Evolutionary conservation across 2,113 vertebrate species (phyloP).

Genomic region (Strix uralensis): DNA sequence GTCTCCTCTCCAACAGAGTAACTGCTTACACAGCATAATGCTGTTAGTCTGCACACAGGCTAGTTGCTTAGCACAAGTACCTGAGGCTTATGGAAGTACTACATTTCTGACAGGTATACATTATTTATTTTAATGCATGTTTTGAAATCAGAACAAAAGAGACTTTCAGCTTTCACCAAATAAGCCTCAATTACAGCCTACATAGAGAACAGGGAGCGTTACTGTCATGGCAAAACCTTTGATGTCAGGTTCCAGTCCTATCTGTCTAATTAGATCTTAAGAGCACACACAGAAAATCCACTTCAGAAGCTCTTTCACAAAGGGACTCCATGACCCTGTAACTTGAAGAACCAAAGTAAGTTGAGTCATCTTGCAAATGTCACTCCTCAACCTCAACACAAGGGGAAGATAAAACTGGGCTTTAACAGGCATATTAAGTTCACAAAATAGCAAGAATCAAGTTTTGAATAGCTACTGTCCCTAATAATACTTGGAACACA

Average conservation of each 20-base stretch:
- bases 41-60: background rate
- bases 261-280: background rate
- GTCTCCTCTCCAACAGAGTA: background rate
- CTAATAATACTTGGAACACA: accelerated
- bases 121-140: background rate
- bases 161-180: background rate
- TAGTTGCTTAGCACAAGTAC: background rate
- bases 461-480: background rate
- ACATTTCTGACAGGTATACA: background rate
- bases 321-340: background rate
- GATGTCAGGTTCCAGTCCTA: background rate
- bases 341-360: background rate
- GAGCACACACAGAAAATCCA: background rate
- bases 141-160: background rate
- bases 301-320: background rate
- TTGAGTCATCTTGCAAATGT: background rate
- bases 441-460: background rate
- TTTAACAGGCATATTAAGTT: accelerated
- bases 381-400: background rate
- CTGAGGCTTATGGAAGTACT: background rate
- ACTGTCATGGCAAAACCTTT: background rate
- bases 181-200: background rate
- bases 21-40: background rate
- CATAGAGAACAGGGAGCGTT: background rate
- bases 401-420: background rate